Evolutionary conservation across 2,113 vertebrate species (phyloP).

Genomic region (Brachyhypopomus gauderio): DNA sequence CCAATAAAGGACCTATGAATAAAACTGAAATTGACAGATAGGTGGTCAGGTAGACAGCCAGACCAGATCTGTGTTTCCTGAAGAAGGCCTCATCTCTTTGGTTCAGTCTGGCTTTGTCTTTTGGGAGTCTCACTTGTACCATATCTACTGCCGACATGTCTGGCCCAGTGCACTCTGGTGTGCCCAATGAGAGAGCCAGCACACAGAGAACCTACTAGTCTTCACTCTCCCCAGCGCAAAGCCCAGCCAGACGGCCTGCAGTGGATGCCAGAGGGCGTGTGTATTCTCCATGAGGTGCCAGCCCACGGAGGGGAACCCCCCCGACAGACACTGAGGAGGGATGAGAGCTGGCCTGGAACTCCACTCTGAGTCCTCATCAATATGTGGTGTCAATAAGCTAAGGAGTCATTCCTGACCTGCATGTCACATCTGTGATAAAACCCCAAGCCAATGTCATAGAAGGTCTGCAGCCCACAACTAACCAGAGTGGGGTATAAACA

Average conservation of each 20-base stretch:
- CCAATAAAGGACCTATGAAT: too few species aligned
- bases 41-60: not conserved
- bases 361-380: not conserved
- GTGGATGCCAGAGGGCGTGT: constrained; percentile 73
- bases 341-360: not conserved
- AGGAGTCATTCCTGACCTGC: not conserved
- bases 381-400: not conserved
- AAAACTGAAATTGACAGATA: not conserved
- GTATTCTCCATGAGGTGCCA: constrained; percentile 69
- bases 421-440: not conserved
- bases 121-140: too few species aligned
- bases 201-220: constrained; percentile 58
- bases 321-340: constrained; percentile 54
- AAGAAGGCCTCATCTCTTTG: too few species aligned
- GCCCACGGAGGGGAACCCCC: constrained; percentile 68
- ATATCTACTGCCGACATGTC: not conserved
- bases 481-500: too few species aligned
- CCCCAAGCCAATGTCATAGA: not conserved
- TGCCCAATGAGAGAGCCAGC: constrained; percentile 62
- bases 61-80: not conserved
- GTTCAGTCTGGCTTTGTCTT: too few species aligned
- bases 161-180: constrained; percentile 56
- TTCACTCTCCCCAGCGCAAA: constrained; percentile 59
- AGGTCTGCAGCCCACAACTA: too few species aligned
- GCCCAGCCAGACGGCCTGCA: constrained; percentile 62